Evolutionary conservation across 2,113 vertebrate species (phyloP).

Genomic region (Pseudopipra pipra): DNA sequence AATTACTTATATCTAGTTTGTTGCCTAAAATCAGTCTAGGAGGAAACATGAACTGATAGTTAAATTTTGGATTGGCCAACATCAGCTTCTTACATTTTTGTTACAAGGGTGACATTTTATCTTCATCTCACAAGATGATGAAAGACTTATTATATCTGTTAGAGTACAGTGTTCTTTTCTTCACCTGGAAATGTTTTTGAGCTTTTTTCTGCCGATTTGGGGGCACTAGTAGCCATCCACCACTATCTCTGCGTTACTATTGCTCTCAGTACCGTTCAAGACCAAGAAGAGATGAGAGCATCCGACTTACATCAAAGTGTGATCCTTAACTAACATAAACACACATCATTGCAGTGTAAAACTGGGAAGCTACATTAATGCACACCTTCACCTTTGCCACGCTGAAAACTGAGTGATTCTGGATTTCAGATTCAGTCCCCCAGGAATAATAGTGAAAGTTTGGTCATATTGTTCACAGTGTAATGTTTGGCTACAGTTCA

Average conservation of each 20-base stretch:
- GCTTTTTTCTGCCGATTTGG: not conserved
- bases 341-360: not conserved
- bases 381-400: slow-evolving; percentile 15
- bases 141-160: not conserved
- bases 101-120: not conserved
- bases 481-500: not conserved
- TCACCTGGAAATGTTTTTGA: not conserved
- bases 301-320: not conserved
- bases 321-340: not conserved
- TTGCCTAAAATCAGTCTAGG: not conserved
- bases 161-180: not conserved
- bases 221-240: not conserved
- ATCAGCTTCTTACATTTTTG: not conserved
- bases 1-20: not conserved
- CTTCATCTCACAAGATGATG: not conserved
- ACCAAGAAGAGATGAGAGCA: slow-evolving; percentile 13
- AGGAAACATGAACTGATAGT: not conserved
- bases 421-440: not conserved
- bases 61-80: not conserved
- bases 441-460: not conserved
- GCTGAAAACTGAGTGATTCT: not conserved
- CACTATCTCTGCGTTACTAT: not conserved
- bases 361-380: not conserved
- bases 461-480: not conserved
- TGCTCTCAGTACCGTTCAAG: not conserved